Evolutionary conservation across 2,113 vertebrate genomes (phyloP).

Genomic region (Mustelus asterias): DNA sequence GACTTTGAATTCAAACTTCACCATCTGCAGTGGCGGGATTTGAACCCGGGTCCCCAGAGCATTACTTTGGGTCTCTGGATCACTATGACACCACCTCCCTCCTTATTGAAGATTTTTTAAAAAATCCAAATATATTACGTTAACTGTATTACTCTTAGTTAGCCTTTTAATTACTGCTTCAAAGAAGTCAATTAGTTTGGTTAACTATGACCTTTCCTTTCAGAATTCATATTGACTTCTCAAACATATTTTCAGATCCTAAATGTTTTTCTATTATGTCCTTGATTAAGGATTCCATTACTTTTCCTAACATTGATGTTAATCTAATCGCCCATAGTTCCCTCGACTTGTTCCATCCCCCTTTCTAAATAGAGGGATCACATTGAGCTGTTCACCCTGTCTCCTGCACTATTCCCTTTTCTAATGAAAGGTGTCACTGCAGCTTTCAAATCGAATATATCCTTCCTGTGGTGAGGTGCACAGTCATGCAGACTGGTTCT

Average conservation of each 20-base stretch:
- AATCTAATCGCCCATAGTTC: neutral
- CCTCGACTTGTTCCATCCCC: neutral
- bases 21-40: too few relatives aligned
- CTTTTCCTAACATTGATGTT: neutral
- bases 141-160: neutral
- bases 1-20: too few relatives aligned
- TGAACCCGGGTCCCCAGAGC: too few relatives aligned
- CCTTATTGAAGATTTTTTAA: neutral
- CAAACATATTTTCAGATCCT: neutral
- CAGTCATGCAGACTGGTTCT: neutral
- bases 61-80: too few relatives aligned
- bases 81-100: too few relatives aligned
- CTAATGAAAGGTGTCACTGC: neutral
- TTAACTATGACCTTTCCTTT: neutral
- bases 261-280: neutral
- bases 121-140: neutral
- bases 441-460: neutral
- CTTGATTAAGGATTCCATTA: neutral
- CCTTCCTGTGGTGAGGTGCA: neutral
- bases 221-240: neutral
- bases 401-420: neutral
- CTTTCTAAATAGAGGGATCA: neutral
- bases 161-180: neutral
- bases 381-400: neutral
- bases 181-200: neutral